These are phyloP conservation scores for Bufo bufo DNA, from an alignment of 2,113 vertebrate genomes.

Conservation along the genomic window DNA sequence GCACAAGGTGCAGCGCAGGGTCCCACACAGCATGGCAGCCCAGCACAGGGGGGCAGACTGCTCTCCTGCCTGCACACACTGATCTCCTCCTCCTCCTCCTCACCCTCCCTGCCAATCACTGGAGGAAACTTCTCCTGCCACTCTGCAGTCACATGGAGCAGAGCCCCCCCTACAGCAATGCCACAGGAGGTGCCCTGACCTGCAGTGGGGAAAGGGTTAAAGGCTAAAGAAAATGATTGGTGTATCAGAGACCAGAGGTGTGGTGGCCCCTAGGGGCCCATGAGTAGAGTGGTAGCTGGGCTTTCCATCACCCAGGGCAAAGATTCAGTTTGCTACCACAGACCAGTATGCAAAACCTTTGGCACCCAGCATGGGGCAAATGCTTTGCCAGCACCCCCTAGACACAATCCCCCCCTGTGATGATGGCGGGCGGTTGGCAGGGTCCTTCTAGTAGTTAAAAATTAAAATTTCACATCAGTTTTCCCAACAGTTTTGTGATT, in stretches of 20 bases:
- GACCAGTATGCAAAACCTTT: too few relatives aligned
- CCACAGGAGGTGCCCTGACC: neutral
- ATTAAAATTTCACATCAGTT: too few relatives aligned
- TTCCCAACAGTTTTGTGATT: too few relatives aligned
- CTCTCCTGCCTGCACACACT: slow-evolving; percentile 47
- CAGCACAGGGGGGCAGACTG: neutral
- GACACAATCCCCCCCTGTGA: too few relatives aligned
- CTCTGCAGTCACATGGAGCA: neutral
- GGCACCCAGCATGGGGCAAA: too few relatives aligned
- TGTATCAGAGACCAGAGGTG: neutral
- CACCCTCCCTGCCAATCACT: slow-evolving; percentile 55
- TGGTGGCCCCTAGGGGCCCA: too few relatives aligned
- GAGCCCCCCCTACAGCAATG: neutral
- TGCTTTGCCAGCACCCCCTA: too few relatives aligned
- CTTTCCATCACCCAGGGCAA: too few relatives aligned
- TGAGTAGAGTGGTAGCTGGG: too few relatives aligned
- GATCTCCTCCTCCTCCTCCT: slow-evolving; percentile 59
- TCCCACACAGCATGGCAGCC: slow-evolving; percentile 50
- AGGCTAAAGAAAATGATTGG: neutral
- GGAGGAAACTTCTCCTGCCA: neutral
- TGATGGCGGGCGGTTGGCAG: too few relatives aligned
- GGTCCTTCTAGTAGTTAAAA: too few relatives aligned
- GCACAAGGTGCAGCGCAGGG: slow-evolving; percentile 49
- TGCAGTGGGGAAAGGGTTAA: slow-evolving; percentile 1
- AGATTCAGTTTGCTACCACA: too few relatives aligned